These are phyloP conservation scores for Electrona antarctica DNA, from an alignment of 2,113 vertebrate species.

Conservation along the genomic window DNA sequence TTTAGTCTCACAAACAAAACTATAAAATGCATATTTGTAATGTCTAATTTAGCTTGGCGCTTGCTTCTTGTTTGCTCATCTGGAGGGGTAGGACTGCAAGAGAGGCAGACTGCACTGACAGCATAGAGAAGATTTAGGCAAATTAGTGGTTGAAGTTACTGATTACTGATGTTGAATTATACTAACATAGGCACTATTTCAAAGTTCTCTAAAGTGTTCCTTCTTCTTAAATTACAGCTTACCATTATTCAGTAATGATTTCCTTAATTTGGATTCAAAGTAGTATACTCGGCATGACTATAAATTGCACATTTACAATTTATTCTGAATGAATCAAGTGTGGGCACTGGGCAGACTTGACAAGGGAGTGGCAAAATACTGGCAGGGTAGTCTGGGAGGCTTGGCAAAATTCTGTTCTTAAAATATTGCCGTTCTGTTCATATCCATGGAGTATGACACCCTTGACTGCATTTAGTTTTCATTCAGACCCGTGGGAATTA, in stretches of 20 bases:
- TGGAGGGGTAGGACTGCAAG: too few species aligned
- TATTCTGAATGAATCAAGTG: slow-evolving; percentile 34
- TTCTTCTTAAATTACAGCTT: slow-evolving; percentile 37
- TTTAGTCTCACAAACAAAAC: too few species aligned
- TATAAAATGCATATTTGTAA: too few species aligned
- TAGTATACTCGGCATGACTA: slow-evolving; percentile 10
- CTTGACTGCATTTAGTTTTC: slow-evolving; percentile 61
- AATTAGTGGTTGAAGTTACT: too few species aligned
- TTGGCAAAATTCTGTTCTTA: slow-evolving; percentile 38
- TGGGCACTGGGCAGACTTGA: slow-evolving; percentile 50
- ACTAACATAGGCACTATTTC: too few species aligned
- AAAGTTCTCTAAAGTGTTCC: too few species aligned
- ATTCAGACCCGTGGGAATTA: slow-evolving; percentile 58
- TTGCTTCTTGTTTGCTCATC: too few species aligned
- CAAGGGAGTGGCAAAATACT: slow-evolving; percentile 42
- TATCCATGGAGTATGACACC: slow-evolving; percentile 28
- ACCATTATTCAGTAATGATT: slow-evolving; percentile 53
- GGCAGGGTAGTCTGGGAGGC: slow-evolving; percentile 43
- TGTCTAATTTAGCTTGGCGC: too few species aligned
- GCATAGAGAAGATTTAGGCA: too few species aligned
- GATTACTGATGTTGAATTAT: too few species aligned
- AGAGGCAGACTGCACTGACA: too few species aligned
- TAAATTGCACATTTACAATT: slow-evolving; percentile 43
- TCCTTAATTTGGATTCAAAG: slow-evolving; percentile 57
- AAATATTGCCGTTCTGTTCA: slow-evolving; percentile 40